phyloP scores from a whole-genome alignment of 2,797 vertebrate genomes.

The Astyanax mexicanus region DNA sequence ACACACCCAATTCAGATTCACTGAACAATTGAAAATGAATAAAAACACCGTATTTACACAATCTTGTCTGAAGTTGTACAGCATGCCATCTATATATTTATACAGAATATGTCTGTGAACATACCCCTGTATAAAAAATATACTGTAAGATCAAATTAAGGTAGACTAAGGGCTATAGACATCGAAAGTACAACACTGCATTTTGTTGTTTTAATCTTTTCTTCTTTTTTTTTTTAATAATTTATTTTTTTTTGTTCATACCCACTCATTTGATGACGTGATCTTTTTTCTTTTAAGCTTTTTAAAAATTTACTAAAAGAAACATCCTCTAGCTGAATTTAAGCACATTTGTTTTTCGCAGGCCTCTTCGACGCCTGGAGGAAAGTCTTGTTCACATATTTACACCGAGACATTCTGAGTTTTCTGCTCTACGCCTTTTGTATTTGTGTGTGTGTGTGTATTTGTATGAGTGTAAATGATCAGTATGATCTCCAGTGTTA shows the following conservation, averaged over 20 bases:
- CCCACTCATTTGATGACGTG: slow-evolving; percentile 61
- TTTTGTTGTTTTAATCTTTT: slow-evolving; percentile 65
- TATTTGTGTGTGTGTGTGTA: slow-evolving; percentile 9
- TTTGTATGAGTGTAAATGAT: slow-evolving; percentile 1
- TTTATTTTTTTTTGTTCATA: slow-evolving; percentile 60
- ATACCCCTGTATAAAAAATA: slow-evolving; percentile 84
- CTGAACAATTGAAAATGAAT: slow-evolving; percentile 88
- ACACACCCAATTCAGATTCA: slow-evolving; percentile 83
- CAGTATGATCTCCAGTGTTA: background rate
- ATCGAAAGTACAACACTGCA: slow-evolving; percentile 80
- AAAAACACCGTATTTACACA: slow-evolving; percentile 87
- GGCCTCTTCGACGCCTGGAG: slow-evolving; percentile 61
- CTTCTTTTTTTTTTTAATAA: slow-evolving; percentile 22
- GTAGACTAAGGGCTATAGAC: slow-evolving; percentile 82
- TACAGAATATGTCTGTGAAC: slow-evolving; percentile 81
- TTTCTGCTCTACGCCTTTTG: slow-evolving; percentile 6
- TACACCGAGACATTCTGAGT: slow-evolving; percentile 62
- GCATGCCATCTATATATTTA: slow-evolving; percentile 86
- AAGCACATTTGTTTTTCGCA: slow-evolving; percentile 60
- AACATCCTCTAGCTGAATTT: slow-evolving; percentile 62
- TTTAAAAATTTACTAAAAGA: slow-evolving; percentile 63
- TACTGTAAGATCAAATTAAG: slow-evolving; percentile 82
- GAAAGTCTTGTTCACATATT: slow-evolving; percentile 65
- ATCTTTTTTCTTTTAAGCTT: slow-evolving; percentile 31
- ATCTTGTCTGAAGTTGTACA: slow-evolving; percentile 83